Conservation (phyloP, 2,113 vertebrate species). For the Cisticola juncidis region DNA sequence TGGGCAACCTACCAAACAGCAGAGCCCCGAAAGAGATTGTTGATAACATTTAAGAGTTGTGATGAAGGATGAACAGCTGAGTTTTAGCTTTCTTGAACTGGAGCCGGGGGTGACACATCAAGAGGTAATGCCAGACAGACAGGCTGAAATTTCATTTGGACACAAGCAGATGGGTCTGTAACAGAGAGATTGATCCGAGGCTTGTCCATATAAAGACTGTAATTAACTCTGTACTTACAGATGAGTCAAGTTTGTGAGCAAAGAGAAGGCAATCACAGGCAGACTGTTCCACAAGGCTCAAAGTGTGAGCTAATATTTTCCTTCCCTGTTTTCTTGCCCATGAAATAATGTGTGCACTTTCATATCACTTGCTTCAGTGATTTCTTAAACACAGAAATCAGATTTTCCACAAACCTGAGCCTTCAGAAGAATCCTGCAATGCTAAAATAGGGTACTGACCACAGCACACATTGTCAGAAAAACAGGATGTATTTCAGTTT, state of each 20-base stretch:
- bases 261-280: neutral
- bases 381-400: constrained; percentile 6
- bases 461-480: neutral
- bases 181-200: neutral
- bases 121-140: constrained; percentile 18
- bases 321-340: neutral
- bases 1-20: neutral
- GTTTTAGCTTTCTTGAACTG: constrained; percentile 30
- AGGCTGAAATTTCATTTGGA: constrained; percentile 47
- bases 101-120: constrained; percentile 21
- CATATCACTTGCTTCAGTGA: neutral
- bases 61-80: constrained; percentile 1
- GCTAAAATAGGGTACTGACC: neutral
- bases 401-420: neutral
- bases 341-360: neutral
- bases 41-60: neutral
- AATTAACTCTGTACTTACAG: constrained; percentile 22
- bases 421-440: neutral
- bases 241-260: constrained; percentile 11
- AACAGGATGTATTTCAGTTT: neutral
- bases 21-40: neutral
- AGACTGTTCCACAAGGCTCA: neutral
- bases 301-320: neutral
- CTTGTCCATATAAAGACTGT: constrained; percentile 25
- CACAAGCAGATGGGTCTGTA: constrained; percentile 39